Evolutionary conservation across 1,140 invertebrate genomes (phyloP).

Genomic region (Tetranychus cinnabarinus): DNA sequence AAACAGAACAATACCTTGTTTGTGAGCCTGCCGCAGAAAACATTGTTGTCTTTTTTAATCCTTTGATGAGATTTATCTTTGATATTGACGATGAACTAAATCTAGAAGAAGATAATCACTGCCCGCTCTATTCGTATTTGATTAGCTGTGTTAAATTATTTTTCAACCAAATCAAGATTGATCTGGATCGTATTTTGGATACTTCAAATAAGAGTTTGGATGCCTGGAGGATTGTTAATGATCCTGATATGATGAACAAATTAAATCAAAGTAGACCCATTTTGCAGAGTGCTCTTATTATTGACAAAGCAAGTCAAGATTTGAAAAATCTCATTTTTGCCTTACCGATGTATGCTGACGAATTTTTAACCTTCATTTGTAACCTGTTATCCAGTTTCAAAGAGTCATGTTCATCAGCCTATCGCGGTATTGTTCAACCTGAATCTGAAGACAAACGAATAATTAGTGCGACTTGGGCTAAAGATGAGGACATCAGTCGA

Average conservation of each 20-base stretch:
- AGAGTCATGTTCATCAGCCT: conserved; percentile 47
- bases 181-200: conserved; percentile 23
- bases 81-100: conserved; percentile 45
- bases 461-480: conserved; percentile 68
- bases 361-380: conserved; percentile 40
- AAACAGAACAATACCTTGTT: conserved; percentile 10
- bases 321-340: conserved; percentile 39
- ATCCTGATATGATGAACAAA: conserved; percentile 34
- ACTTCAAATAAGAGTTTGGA: conserved; percentile 42
- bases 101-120: conserved; percentile 31
- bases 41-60: conserved; percentile 36
- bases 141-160: conserved; percentile 44
- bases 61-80: conserved; percentile 43
- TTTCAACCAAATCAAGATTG: conserved; percentile 21
- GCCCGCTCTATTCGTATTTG: conserved; percentile 44
- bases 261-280: conserved; percentile 4
- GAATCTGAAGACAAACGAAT: conserved; percentile 29
- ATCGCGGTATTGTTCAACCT: conserved; percentile 25
- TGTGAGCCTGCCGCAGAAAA: conserved; percentile 4
- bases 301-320: conserved; percentile 41
- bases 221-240: conserved; percentile 40
- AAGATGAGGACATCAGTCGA: conserved; percentile 76
- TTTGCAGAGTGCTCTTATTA: conserved; percentile 40
- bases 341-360: conserved; percentile 41
- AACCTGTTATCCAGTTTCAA: conserved; percentile 43